Conservation (phyloP, 1,140 invertebrate genomes). For the Nasonia vitripennis region DNA sequence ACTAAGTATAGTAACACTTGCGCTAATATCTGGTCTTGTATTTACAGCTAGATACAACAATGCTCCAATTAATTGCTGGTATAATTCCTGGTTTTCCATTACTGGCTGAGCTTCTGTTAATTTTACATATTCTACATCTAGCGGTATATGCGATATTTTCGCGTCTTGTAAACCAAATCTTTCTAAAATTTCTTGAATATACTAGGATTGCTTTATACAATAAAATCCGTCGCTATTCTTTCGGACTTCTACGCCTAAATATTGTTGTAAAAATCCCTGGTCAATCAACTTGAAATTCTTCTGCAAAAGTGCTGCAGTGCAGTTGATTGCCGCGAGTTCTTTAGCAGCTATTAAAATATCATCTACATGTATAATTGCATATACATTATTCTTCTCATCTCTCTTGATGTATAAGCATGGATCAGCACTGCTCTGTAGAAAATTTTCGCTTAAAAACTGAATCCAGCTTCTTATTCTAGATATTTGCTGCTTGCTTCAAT, state of each 20-base stretch:
- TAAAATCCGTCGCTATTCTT: neutral
- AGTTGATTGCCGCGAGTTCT: neutral
- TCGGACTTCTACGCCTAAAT: neutral
- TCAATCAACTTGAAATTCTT: neutral
- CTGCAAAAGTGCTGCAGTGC: neutral
- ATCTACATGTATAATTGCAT: slow-evolving; percentile 21
- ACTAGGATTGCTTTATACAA: neutral
- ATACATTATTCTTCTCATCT: slow-evolving; percentile 23
- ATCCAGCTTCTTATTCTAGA: neutral
- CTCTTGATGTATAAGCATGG: slow-evolving; percentile 58
- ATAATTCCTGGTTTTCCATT: neutral
- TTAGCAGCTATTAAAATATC: slow-evolving; percentile 21
- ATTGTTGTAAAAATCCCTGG: neutral
- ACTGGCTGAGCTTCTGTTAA: neutral
- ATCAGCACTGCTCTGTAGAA: neutral
- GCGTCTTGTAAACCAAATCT: slow-evolving; percentile 1
- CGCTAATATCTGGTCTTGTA: slow-evolving; percentile 38
- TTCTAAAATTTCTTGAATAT: neutral
- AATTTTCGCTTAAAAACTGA: neutral
- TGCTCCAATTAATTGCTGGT: slow-evolving; percentile 5
- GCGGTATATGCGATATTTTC: neutral
- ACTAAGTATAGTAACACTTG: slow-evolving; percentile 57
- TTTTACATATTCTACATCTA: neutral
- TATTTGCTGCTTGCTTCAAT: neutral
- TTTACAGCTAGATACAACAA: slow-evolving; percentile 1